phyloP scores from a whole-genome alignment of 2,888 invertebrate genomes.

The Gisinianus flammeolus region DNA sequence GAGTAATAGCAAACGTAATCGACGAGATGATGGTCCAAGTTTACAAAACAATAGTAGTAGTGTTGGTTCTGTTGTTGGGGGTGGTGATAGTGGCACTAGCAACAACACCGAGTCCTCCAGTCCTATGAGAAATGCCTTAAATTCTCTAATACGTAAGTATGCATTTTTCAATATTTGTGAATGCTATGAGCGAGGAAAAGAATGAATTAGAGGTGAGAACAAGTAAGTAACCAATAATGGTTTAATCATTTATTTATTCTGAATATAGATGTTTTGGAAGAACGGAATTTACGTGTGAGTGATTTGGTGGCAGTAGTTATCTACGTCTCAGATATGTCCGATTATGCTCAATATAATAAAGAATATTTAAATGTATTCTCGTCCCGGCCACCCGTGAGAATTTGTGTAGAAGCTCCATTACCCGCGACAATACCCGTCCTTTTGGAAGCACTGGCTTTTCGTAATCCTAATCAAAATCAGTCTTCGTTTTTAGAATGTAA shows the following conservation, averaged over 20 bases:
- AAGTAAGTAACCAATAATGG: no score
- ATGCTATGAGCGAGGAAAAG: no score
- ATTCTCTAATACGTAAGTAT: conserved; percentile 51
- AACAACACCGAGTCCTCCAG: conserved; percentile 61
- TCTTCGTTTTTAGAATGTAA: conserved; percentile 19
- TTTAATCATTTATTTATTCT: no score
- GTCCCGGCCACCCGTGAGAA: conserved; percentile 77
- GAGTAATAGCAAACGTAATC: not conserved
- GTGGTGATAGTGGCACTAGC: conserved; percentile 66
- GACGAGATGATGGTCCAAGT: not conserved
- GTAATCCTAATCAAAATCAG: conserved; percentile 45
- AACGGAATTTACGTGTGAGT: conserved; percentile 66
- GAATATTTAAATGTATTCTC: conserved; percentile 76
- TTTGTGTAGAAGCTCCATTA: conserved; percentile 79
- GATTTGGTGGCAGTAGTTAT: conserved; percentile 83
- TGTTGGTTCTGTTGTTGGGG: no score
- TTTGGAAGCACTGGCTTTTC: conserved; percentile 76
- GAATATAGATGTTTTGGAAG: conserved; percentile 65
- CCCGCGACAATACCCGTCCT: conserved; percentile 74
- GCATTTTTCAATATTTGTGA: not conserved
- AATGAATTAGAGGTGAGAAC: no score
- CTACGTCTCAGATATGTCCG: conserved; percentile 81
- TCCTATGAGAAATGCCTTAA: conserved; percentile 53
- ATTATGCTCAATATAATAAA: conserved; percentile 77
- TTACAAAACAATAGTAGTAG: conserved; percentile 60